phyloP scores from a whole-genome alignment of 2,113 vertebrate genomes.

The Parus major region DNA sequence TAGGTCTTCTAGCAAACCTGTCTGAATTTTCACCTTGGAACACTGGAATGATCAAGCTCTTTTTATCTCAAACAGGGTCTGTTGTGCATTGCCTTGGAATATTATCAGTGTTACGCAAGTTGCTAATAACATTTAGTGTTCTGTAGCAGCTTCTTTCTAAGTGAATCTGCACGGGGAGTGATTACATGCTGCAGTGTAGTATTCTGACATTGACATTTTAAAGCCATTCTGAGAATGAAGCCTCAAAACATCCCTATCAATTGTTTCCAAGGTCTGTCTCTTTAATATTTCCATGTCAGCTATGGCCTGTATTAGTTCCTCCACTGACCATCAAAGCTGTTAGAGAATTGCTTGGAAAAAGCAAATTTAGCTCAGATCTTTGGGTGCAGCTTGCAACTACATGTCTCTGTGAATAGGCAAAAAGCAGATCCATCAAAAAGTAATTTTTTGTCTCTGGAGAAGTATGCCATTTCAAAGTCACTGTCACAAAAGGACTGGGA shows the following conservation, averaged over 20 bases:
- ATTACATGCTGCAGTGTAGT: neutral
- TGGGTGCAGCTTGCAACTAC: neutral
- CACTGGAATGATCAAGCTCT: neutral
- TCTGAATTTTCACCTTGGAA: neutral
- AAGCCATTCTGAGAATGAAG: neutral
- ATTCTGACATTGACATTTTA: neutral
- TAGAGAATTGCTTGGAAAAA: neutral
- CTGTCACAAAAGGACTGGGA: neutral
- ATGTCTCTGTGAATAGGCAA: neutral
- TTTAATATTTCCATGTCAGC: neutral
- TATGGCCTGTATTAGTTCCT: neutral
- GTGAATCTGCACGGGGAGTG: neutral
- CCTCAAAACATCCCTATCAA: neutral
- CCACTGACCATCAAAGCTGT: neutral
- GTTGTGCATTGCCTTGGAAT: neutral
- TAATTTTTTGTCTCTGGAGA: neutral
- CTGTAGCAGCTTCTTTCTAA: neutral
- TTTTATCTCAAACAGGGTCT: constrained; percentile 25
- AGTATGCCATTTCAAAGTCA: neutral
- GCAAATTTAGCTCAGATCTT: neutral
- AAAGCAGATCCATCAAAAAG: neutral
- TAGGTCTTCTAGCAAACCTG: neutral
- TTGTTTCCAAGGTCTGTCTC: neutral
- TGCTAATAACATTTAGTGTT: neutral
- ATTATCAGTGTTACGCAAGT: neutral